Conservation (phyloP, 2,113 vertebrate genomes). For the Galeopterus variegatus region DNA sequence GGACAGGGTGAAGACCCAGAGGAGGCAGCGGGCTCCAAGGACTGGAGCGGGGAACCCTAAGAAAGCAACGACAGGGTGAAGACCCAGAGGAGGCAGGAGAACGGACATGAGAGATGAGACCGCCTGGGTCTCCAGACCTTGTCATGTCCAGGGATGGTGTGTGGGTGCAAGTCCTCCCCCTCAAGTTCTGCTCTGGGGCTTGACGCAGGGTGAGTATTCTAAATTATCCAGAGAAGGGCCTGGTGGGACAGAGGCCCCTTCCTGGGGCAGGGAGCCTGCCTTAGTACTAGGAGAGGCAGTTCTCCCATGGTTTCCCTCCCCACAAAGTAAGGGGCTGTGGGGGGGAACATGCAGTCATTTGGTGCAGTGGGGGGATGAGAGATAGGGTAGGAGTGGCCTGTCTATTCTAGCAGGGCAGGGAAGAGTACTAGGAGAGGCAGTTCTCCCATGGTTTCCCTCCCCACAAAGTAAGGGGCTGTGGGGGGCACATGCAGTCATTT, state of each 20-base stretch:
- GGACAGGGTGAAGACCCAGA: neutral
- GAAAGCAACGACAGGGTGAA: neutral
- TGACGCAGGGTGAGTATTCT: neutral
- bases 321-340: neutral
- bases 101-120: neutral
- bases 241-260: neutral
- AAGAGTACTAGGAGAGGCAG: neutral
- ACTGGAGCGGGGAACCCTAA: fast-evolving
- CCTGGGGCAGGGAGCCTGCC: neutral
- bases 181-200: neutral
- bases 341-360: neutral
- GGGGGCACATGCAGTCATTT: neutral
- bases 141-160: fast-evolving
- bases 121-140: fast-evolving
- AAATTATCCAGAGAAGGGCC: neutral
- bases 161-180: neutral
- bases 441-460: neutral
- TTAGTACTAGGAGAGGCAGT: neutral
- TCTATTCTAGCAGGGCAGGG: fast-evolving
- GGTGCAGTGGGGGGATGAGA: too few relatives aligned
- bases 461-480: neutral
- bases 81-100: neutral
- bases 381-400: too few relatives aligned
- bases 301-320: neutral
- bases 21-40: fast-evolving